Evolutionary conservation across 2,888 invertebrate genomes (phyloP).

Genomic region (Amphipoea oculea): DNA sequence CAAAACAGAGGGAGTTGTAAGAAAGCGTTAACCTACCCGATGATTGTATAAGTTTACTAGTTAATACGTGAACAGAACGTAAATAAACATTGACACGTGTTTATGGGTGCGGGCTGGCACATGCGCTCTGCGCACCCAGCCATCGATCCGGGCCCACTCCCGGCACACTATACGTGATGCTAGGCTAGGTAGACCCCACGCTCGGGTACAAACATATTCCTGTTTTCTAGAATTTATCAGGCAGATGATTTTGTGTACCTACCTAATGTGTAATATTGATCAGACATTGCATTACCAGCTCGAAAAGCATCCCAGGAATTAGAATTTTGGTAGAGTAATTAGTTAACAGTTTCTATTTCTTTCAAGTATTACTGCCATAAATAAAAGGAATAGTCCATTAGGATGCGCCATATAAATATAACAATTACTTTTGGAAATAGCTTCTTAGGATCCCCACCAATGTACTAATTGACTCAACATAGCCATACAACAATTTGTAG

Average conservation of each 20-base stretch:
- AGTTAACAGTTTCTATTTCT: not conserved
- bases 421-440: conserved; percentile 1
- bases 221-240: conserved; percentile 15
- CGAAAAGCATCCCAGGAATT: not conserved
- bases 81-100: conserved; percentile 90
- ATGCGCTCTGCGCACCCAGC: conserved; percentile 73
- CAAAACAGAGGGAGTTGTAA: conserved; percentile 17
- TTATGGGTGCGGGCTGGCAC: conserved; percentile 81
- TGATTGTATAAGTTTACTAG: conserved; percentile 66
- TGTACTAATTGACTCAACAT: conserved; percentile 27
- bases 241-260: not conserved
- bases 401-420: not conserved
- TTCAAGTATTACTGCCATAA: not conserved
- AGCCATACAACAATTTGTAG: conserved; percentile 34
- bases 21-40: conserved; percentile 46
- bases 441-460: not conserved
- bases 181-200: conserved; percentile 34
- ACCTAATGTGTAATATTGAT: not conserved
- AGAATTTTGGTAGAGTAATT: not conserved
- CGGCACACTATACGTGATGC: conserved; percentile 77
- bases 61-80: conserved; percentile 84
- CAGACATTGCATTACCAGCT: not conserved
- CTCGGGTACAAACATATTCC: conserved; percentile 19
- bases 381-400: not conserved
- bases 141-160: conserved; percentile 76